Conservation (phyloP, 2,888 invertebrate genomes). For the Lucinisca nassula region DNA sequence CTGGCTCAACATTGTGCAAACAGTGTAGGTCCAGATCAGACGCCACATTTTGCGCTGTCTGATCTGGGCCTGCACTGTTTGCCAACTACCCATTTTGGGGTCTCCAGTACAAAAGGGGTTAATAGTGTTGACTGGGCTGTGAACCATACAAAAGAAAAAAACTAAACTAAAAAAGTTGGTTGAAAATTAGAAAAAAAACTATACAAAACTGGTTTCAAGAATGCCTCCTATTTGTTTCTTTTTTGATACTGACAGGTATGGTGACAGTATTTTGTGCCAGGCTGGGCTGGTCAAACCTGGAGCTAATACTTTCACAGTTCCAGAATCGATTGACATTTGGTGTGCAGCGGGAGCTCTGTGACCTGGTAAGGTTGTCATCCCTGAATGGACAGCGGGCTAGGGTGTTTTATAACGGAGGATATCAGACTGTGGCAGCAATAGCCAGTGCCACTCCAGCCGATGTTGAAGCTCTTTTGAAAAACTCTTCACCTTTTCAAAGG, state of each 20-base stretch:
- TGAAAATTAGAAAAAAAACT: too few species aligned
- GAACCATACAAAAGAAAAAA: too few species aligned
- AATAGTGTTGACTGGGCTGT: too few species aligned
- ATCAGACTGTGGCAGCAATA: conserved; percentile 93
- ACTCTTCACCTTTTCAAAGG: conserved; percentile 95
- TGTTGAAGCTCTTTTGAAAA: conserved; percentile 93
- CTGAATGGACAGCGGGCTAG: conserved; percentile 95
- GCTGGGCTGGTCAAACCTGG: conserved; percentile 97
- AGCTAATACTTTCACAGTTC: conserved; percentile 96
- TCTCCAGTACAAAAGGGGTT: too few species aligned
- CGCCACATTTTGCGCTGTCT: too few species aligned
- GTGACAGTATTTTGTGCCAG: conserved; percentile 98
- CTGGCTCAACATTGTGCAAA: too few species aligned
- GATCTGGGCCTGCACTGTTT: too few species aligned
- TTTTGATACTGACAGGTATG: conserved; percentile 91
- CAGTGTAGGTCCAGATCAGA: too few species aligned
- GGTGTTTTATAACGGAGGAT: conserved; percentile 94
- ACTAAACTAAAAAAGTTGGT: too few species aligned
- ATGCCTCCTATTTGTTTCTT: neutral
- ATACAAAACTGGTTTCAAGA: too few species aligned
- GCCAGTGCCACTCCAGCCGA: conserved; percentile 92
- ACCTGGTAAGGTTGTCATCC: conserved; percentile 93
- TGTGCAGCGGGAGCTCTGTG: conserved; percentile 96
- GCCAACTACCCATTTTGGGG: too few species aligned
- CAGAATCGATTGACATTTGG: conserved; percentile 98